Evolutionary conservation across 2,888 invertebrate genomes (phyloP), one percentile per base, ranked within the genome.

Genomic region (Cyclophora albipunctata): DNA sequence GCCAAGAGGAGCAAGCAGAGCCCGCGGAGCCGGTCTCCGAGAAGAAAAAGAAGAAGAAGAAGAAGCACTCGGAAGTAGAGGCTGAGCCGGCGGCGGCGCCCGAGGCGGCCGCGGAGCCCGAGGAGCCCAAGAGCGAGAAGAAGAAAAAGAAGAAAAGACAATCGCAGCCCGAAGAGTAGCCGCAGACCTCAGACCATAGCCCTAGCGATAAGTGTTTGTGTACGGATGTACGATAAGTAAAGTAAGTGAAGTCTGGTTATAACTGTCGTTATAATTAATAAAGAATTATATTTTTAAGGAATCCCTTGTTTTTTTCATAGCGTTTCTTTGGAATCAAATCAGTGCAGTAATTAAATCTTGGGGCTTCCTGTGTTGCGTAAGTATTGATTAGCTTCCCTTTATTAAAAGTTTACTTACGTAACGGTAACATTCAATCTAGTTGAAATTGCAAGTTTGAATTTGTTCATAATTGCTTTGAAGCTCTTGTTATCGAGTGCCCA

Each of bases 41-140:
- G 61, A 90, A 90, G 53, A 90, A 90, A 63, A 83, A 82, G 57
- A 90, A 89, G 63, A 90, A 90, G 66, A 90, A 90, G 65, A 90
- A 86, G 71, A 89, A 86, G 59, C 90, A 90, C 57, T 84, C 83
- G 34, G 81, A 84, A 48, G 63, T 67, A 2, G 73, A 77, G 4
- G 69, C 73, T 45, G 60, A 64, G 51, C 55, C 69, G 48, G 56
- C 56, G 20, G 67, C 64, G 34, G 63, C 59, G 42, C 59, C 58
- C 0, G 61, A 59, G 20, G 62, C 64, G 47, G 60, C 60, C 0
- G 55, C 55, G 4, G 76, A 74, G 7, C 54, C 59, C 3, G 76
- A 74, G 5, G 69, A 75, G 43, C 77, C 81, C 2, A 80, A 78
- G 55, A 83, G 81, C 43, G 84, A 85, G 48, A 85, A 84, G 66